Evolutionary conservation across 2,888 invertebrate species (phyloP), one percentile per base, ranked within the genome.

Genomic region (Nomada fucata): DNA sequence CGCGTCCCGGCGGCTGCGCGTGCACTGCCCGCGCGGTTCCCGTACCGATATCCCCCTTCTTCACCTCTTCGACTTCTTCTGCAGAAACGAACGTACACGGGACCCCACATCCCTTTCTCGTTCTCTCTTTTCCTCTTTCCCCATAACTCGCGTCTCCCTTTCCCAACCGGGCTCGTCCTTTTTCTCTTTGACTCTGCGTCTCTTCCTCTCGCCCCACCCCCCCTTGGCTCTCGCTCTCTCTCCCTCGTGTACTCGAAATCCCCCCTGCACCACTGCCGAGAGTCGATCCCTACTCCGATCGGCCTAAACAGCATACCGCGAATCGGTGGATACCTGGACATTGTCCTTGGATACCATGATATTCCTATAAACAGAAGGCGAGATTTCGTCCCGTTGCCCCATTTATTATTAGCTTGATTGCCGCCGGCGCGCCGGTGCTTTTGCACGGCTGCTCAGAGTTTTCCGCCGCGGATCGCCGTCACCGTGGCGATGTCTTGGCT

Each of bases 1-100:
- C 92, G 89, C 90, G 91, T 88, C 87, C 89, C 91, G 91, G 91
- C 92, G 91, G 89, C 91, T 92, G 92, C 92, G 92, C 92, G 91
- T 91, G 89, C 87, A 92, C 92, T 92, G 92, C 87, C 87, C 89
- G 87, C 86, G 89, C 87, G 69, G 80, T 78, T 79, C 79, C 76
- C 84, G 79, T 77, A 79, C 79, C 64, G 57, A 67, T 63, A 18
- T 68, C 73, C 77, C 83, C 69, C 60, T 44, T 64, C 52, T 64
- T 63, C 67, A 29, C 52, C 65, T 47, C 61, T 10, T 69, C 78
- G 59, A 63, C 72, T 59, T 78, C 82, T 74, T 76, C 79, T 78
- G 78, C 77, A 81, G 80, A 78, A 83, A 78, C 82, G 76, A 85
- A 57, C 77, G 81, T 82, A 81, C 71, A 86, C 80, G 85, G 86